phyloP scores from a whole-genome alignment of 2,113 vertebrate species.

The Platichthys stellatus region DNA sequence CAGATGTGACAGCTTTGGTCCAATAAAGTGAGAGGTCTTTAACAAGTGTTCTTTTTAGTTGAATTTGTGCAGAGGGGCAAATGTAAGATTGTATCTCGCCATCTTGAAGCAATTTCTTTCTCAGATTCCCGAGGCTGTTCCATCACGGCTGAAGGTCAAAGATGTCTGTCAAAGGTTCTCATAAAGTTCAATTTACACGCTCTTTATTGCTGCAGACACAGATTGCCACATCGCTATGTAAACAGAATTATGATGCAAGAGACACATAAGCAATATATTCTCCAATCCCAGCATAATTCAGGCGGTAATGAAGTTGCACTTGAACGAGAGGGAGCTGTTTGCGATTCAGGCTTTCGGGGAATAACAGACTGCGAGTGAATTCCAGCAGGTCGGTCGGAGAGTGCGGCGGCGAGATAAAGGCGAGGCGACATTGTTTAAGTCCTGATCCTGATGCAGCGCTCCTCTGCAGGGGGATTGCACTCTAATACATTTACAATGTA shows the following conservation, averaged over 20 bases:
- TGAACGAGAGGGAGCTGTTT: conserved; percentile 63
- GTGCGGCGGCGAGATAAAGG: conserved; percentile 77
- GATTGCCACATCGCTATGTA: conserved; percentile 4
- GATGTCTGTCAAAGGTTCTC: conserved; percentile 21
- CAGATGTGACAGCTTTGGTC: conserved; percentile 76
- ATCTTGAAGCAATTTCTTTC: conserved; percentile 64
- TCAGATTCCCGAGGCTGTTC: conserved; percentile 26
- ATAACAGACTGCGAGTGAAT: conserved; percentile 56
- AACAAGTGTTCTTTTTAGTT: conserved; percentile 73
- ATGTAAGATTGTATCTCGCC: conserved; percentile 55
- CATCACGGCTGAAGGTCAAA: conserved; percentile 65
- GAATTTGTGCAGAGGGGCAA: conserved; percentile 53
- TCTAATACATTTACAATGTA: conserved; percentile 73
- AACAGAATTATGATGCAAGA: conserved; percentile 35
- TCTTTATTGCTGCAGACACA: neutral
- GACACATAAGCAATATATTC: conserved; percentile 23
- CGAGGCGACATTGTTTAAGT: conserved; percentile 72
- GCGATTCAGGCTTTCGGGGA: conserved; percentile 60
- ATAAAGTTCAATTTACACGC: conserved; percentile 12
- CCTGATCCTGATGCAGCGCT: conserved; percentile 73
- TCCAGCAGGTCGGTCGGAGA: conserved; percentile 66
- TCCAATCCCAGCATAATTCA: conserved; percentile 47
- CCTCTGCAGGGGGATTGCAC: conserved; percentile 58
- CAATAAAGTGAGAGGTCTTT: conserved; percentile 76
- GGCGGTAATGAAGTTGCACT: conserved; percentile 68